Percentiles rank a stretch among this genome's conserved stretches.
Conservation (phyloP, 1,140 invertebrate genomes). For the Goniozus legneri region DNA sequence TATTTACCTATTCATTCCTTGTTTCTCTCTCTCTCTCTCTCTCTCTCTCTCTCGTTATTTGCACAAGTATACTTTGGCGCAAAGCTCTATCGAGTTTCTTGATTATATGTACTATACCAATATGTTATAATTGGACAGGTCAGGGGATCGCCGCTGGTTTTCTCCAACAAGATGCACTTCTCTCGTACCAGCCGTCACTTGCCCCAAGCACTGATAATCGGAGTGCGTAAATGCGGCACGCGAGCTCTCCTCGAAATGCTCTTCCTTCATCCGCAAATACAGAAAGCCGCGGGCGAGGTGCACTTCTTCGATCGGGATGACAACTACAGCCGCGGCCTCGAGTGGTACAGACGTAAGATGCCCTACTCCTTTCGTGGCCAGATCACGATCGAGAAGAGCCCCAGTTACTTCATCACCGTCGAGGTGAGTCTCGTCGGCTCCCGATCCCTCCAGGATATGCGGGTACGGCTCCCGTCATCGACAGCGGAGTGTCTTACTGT, state of each 20-base stretch:
- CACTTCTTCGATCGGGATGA: slow-evolving; percentile 93
- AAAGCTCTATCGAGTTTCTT: no score
- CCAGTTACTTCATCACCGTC: slow-evolving; percentile 95
- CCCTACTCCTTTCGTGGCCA: slow-evolving; percentile 84
- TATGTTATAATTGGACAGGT: no score
- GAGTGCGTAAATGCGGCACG: slow-evolving; percentile 91
- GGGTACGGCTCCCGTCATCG: no score
- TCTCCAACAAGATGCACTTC: slow-evolving; percentile 44
- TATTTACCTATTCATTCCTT: no score
- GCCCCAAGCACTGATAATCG: slow-evolving; percentile 86
- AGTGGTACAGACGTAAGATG: slow-evolving; percentile 93
- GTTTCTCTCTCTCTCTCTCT: no score
- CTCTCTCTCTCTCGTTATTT: no score
- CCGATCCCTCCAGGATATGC: no score
- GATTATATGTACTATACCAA: no score
- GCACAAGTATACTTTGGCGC: no score
- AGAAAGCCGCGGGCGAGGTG: slow-evolving; percentile 88
- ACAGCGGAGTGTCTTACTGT: no score
- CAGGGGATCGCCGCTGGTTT: slow-evolving; percentile 45
- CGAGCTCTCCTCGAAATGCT: slow-evolving; percentile 92
- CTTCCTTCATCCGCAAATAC: slow-evolving; percentile 86
- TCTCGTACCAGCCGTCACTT: slow-evolving; percentile 53
- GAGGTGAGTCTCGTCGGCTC: slow-evolving; percentile 82
- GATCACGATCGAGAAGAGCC: slow-evolving; percentile 96
- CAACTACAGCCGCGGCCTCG: slow-evolving; percentile 84